phyloP scores from a whole-genome alignment of 2,113 vertebrate species.

The Corythornis madagascariensis region DNA sequence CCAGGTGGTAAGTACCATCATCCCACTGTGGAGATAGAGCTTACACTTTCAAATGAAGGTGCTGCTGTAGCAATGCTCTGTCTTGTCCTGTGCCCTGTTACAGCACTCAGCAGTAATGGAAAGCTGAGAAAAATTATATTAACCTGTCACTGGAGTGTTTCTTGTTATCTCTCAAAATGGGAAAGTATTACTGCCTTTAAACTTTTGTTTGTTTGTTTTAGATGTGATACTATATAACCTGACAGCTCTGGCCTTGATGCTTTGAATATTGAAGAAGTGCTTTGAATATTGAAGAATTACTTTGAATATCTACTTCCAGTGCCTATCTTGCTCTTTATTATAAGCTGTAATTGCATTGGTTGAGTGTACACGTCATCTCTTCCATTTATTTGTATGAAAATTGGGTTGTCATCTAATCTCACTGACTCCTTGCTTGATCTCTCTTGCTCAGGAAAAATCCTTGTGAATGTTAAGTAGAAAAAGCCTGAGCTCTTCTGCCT shows the following conservation, averaged over 20 bases:
- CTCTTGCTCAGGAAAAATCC: not conserved
- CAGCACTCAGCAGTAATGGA: not conserved
- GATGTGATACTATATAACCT: not conserved
- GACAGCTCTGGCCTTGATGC: not conserved
- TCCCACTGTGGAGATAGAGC: not conserved
- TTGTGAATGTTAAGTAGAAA: not conserved
- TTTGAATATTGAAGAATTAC: not conserved
- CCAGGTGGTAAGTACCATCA: not conserved
- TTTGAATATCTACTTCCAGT: not conserved
- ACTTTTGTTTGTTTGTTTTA: not conserved
- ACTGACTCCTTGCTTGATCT: not conserved
- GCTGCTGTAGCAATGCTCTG: not conserved
- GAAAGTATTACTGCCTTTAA: not conserved
- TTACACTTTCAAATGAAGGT: not conserved
- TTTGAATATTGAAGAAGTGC: not conserved
- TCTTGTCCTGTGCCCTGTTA: not conserved
- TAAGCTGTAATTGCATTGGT: not conserved
- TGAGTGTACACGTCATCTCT: not conserved
- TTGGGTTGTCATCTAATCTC: not conserved
- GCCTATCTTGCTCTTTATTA: not conserved
- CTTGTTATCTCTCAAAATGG: not conserved
- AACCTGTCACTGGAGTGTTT: not conserved
- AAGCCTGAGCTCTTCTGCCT: not conserved
- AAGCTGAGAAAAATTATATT: not conserved
- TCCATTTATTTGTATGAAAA: constrained; percentile 1